These are phyloP conservation scores for Excalfactoria chinensis DNA, from an alignment of 2,113 vertebrate genomes.

Conservation along the genomic window DNA sequence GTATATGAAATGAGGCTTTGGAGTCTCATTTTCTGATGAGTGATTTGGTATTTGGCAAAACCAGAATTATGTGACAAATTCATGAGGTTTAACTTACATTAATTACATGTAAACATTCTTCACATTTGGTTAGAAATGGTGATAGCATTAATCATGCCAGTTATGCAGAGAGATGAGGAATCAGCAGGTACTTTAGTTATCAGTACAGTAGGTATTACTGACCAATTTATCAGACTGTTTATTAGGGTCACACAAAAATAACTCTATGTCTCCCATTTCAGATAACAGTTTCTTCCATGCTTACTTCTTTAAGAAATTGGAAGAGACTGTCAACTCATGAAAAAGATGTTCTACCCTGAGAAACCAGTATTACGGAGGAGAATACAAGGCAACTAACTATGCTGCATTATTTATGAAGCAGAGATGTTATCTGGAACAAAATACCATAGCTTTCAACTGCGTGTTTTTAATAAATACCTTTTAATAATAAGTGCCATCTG, in stretches of 20 bases:
- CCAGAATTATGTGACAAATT: not conserved
- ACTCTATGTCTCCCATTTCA: not conserved
- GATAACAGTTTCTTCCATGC: not conserved
- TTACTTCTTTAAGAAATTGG: not conserved
- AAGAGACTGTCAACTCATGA: not conserved
- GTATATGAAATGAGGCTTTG: not conserved
- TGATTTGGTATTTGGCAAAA: not conserved
- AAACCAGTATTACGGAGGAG: not conserved
- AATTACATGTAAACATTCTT: not conserved
- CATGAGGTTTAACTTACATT: not conserved
- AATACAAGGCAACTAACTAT: not conserved
- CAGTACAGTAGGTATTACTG: not conserved
- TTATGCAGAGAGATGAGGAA: not conserved
- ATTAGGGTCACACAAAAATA: not conserved
- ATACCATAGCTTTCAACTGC: not conserved
- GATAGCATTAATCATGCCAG: not conserved
- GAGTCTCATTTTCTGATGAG: not conserved
- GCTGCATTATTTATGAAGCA: not conserved
- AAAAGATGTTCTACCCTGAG: not conserved
- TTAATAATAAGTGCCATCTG: not conserved
- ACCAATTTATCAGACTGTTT: not conserved
- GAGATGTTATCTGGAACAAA: not conserved
- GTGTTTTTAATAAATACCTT: not conserved
- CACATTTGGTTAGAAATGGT: not conserved
- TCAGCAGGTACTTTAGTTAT: not conserved